Evolutionary conservation across 2,888 invertebrate genomes (phyloP).

Genomic region (Catocala sponsa): DNA sequence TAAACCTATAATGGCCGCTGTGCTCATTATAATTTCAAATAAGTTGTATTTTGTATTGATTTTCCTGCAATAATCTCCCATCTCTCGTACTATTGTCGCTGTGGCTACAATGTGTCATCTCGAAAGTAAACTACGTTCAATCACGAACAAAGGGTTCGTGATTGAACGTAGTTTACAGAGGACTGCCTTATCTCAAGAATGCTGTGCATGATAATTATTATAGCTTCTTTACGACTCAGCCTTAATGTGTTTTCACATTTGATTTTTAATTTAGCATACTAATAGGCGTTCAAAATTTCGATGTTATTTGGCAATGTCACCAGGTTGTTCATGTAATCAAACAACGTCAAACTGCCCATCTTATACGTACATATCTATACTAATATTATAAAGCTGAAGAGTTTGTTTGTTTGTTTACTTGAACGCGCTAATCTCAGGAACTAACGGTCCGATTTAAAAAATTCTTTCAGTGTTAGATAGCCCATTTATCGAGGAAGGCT

Average conservation of each 20-base stretch:
- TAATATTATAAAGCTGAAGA: no score
- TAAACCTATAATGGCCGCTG: conserved; percentile 23
- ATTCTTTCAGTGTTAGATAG: no score
- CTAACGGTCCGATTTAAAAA: no score
- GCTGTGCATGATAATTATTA: conserved; percentile 69
- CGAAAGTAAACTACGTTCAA: no score
- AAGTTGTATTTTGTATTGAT: conserved; percentile 52
- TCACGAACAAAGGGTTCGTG: no score
- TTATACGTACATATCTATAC: no score
- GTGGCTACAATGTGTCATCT: conserved; percentile 61
- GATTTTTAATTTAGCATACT: conserved; percentile 42
- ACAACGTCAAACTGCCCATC: background rate
- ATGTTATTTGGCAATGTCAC: conserved; percentile 16
- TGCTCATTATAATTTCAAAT: conserved; percentile 52
- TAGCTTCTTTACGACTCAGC: conserved; percentile 57
- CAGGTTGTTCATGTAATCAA: background rate
- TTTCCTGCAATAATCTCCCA: conserved; percentile 53
- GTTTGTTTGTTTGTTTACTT: no score
- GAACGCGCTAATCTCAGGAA: no score
- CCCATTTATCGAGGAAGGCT: no score
- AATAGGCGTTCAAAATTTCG: conserved; percentile 12
- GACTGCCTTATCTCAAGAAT: conserved; percentile 77
- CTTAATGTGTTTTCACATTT: conserved; percentile 54
- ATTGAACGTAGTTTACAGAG: conserved; percentile 67
- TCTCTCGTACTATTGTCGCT: conserved; percentile 46